Evolutionary conservation across 2,888 invertebrate genomes (phyloP).

Genomic region (Actias luna): DNA sequence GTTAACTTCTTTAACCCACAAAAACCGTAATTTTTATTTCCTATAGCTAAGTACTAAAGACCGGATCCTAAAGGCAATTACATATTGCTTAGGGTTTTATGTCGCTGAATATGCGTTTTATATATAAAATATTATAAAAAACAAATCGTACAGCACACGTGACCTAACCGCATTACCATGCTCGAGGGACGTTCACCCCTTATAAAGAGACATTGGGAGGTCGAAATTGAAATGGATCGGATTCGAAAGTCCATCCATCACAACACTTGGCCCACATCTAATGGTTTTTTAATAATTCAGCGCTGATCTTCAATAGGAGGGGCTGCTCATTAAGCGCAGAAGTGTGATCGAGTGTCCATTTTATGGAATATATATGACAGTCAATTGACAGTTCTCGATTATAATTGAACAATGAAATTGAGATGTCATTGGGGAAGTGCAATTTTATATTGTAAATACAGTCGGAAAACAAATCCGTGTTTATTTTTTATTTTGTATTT

Average conservation of each 20-base stretch:
- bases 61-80: background rate
- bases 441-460: slow-evolving; percentile 20
- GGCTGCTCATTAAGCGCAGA: slow-evolving; percentile 61
- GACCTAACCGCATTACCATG: slow-evolving; percentile 63
- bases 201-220: slow-evolving; percentile 55
- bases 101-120: background rate
- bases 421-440: slow-evolving; percentile 15
- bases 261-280: slow-evolving; percentile 67
- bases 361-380: slow-evolving; percentile 74
- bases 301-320: slow-evolving; percentile 48
- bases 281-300: slow-evolving; percentile 80
- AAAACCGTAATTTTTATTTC: background rate
- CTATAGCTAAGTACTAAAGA: background rate
- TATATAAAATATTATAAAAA: background rate
- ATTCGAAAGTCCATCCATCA: slow-evolving; percentile 78
- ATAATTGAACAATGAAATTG: slow-evolving; percentile 62
- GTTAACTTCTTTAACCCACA: too few relatives aligned
- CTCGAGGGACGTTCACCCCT: slow-evolving; percentile 71
- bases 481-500: background rate
- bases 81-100: background rate
- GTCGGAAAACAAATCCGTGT: background rate
- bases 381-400: slow-evolving; percentile 67
- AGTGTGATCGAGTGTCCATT: slow-evolving; percentile 66
- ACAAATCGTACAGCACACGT: slow-evolving; percentile 23
- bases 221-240: slow-evolving; percentile 79